Evolutionary conservation across 2,888 invertebrate genomes (phyloP), one percentile per base, ranked within the genome.

Genomic region (Halictus quadricinctus): DNA sequence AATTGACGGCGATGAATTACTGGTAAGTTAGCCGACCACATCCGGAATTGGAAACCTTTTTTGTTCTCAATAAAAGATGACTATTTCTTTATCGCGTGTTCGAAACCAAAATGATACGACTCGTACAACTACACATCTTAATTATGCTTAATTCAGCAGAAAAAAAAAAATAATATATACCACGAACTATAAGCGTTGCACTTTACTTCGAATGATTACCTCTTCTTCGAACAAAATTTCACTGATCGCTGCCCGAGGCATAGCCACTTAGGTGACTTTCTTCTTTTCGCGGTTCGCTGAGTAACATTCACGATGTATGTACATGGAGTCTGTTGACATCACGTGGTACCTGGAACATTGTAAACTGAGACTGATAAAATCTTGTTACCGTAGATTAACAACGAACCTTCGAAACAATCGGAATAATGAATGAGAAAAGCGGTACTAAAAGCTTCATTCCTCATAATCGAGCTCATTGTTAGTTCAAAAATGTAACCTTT

Each of bases 1-100:
- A 76, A 92, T 95, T 81, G 93, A 94, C 80, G 95, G 95, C 74
- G 94, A 94, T 75, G 91, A 92, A 76, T 86, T 95, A 25, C 77
- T 95, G 88, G 95, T 95, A 80, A 93, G 93, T 92, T 43, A 69
- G 54, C 72, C 60, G 46, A n/a, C 10, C 69, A 6, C 18, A 36
- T 36, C 36, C 66, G 66, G 21, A 41, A 69, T 1, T 2, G 58
- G 64, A 64, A 15, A 29, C 29, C 29, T 29, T 29, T 66, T 36
- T 66, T 66, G 10, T 41, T 66, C 7, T 64, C 64, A 7, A 64
- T 29, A 12, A 15, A 18, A 64, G 29, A 64, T 64, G 0, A 1
- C 18, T 64, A 8, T 29, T 58, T n/a, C 3, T 48, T 5, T 18
- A 64, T 64, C 15, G 8, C 29, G 0, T 6, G 7, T 29, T 64